A percentile compares a stretch with the other conserved stretches of the same genome.
Evolutionary conservation across 2,888 invertebrate genomes (phyloP).

Genomic region (Drosophila cognata): DNA sequence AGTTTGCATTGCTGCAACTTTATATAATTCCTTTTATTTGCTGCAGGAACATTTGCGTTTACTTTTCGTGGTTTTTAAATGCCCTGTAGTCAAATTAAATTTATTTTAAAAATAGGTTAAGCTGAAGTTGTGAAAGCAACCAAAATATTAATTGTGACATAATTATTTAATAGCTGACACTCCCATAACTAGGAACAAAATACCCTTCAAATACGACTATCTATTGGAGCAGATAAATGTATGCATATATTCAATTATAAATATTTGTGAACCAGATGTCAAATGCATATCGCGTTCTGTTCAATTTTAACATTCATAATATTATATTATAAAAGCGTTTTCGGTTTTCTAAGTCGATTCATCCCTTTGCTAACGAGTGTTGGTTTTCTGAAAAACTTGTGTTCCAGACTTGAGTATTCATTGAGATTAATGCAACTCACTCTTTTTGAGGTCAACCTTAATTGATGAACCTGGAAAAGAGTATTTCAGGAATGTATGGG

Average conservation of each 20-base stretch:
- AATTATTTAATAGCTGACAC: background rate
- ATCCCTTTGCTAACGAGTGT: background rate
- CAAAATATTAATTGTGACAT: background rate
- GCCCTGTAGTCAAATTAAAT: background rate
- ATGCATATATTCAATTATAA: background rate
- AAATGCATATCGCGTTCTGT: background rate
- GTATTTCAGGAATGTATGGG: background rate
- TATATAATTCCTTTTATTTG: background rate
- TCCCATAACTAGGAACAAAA: background rate
- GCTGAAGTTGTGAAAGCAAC: background rate
- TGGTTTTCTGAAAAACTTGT: background rate
- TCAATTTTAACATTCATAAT: too few relatives aligned
- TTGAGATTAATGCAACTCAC: background rate
- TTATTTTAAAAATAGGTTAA: background rate
- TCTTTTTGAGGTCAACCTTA: background rate
- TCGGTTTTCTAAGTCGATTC: background rate
- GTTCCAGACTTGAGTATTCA: background rate
- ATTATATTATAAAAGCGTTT: background rate
- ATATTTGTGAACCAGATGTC: background rate
- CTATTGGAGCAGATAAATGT: background rate
- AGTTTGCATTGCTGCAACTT: constrained; percentile 34
- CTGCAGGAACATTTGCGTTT: background rate
- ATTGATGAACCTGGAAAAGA: background rate
- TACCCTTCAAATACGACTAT: background rate
- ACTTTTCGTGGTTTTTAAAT: background rate